Conservation (phyloP, 1,140 invertebrate species). For the Kradibia gibbosae region DNA sequence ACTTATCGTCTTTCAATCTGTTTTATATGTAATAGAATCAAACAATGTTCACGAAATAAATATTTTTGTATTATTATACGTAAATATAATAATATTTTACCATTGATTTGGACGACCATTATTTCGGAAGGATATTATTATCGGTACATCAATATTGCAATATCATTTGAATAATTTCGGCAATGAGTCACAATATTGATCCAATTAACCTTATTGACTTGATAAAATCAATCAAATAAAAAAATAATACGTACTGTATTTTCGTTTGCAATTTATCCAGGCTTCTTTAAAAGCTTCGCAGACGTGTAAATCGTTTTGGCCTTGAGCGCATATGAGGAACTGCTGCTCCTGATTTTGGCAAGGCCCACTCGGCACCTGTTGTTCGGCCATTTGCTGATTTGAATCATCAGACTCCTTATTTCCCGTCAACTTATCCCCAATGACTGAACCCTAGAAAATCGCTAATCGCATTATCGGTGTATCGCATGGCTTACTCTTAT, state of each 20-base stretch:
- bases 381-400: not conserved
- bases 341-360: conserved; percentile 47
- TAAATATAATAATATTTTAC: too few relatives aligned
- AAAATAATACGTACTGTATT: conserved; percentile 44
- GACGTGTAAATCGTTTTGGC: conserved; percentile 39
- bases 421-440: conserved; percentile 49
- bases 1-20: too few relatives aligned
- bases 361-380: conserved; percentile 16
- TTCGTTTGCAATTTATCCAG: conserved; percentile 51
- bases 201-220: conserved; percentile 44
- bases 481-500: conserved; percentile 6
- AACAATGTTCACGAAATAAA: too few relatives aligned
- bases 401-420: conserved; percentile 34
- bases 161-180: too few relatives aligned
- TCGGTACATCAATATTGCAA: too few relatives aligned
- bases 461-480: conserved; percentile 18
- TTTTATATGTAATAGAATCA: too few relatives aligned
- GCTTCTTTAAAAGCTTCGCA: conserved; percentile 51
- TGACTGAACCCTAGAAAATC: conserved; percentile 47
- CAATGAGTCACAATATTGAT: conserved; percentile 26
- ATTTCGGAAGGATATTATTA: too few relatives aligned
- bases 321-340: conserved; percentile 50
- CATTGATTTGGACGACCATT: too few relatives aligned
- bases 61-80: too few relatives aligned
- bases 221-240: conserved; percentile 19